phyloP scores from a whole-genome alignment of 2,888 invertebrate species.

The Teleiodes luculella region DNA sequence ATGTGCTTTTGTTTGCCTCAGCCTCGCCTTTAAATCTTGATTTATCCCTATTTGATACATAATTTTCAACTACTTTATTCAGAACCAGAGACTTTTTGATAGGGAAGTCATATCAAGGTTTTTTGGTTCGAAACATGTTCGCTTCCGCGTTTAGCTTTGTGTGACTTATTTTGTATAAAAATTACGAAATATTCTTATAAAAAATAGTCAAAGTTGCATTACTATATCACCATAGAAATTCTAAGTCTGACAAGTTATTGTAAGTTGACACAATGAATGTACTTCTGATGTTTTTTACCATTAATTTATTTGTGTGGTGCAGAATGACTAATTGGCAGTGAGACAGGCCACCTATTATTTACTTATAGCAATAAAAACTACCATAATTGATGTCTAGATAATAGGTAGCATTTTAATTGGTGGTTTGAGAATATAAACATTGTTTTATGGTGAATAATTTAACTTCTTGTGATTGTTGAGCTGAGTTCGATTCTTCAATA shows the following conservation, averaged over 20 bases:
- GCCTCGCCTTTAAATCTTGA: slow-evolving; percentile 27
- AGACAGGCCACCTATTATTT: neutral
- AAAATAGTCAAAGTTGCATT: too few relatives aligned
- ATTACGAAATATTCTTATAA: neutral
- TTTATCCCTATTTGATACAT: neutral
- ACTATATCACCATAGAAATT: too few relatives aligned
- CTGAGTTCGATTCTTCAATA: too few relatives aligned
- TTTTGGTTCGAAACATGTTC: slow-evolving; percentile 21
- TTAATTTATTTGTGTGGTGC: neutral
- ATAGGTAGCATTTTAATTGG: neutral
- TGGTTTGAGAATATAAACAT: neutral
- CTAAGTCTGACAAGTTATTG: too few relatives aligned
- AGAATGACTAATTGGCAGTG: neutral
- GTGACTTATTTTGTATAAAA: slow-evolving; percentile 31
- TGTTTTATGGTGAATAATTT: neutral
- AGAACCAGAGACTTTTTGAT: neutral
- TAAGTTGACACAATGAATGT: too few relatives aligned
- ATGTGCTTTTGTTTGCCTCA: slow-evolving; percentile 61
- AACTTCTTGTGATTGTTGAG: neutral
- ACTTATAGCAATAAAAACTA: slow-evolving; percentile 1
- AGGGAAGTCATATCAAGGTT: slow-evolving; percentile 11
- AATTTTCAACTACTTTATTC: neutral
- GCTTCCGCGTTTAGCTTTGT: slow-evolving; percentile 36
- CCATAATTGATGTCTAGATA: neutral
- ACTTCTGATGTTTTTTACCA: too few relatives aligned